Conservation (phyloP, 2,888 invertebrate genomes). For the Enoplolaimus lenunculus region DNA sequence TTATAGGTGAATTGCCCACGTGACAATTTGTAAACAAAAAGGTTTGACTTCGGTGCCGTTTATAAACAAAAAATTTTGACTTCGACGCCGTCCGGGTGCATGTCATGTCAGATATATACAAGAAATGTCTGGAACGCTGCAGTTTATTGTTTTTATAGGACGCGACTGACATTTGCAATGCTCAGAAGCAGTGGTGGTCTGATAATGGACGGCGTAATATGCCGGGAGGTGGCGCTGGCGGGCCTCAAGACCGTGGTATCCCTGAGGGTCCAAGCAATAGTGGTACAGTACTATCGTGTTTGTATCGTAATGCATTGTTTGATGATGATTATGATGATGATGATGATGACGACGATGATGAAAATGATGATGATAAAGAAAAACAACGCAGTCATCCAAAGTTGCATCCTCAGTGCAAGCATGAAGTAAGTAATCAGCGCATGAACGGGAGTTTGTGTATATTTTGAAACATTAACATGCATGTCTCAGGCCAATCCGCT, state of each 20-base stretch:
- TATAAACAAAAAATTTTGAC: too few relatives aligned
- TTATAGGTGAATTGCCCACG: too few relatives aligned
- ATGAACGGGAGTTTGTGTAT: too few relatives aligned
- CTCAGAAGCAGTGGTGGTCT: neutral
- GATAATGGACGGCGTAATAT: neutral
- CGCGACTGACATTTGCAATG: neutral
- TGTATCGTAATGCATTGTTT: conserved; percentile 54
- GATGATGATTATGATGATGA: conserved; percentile 28
- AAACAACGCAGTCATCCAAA: neutral
- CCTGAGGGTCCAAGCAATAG: conserved; percentile 54
- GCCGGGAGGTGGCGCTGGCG: too few relatives aligned
- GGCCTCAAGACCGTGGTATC: neutral
- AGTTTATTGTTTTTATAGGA: neutral
- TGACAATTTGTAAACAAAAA: too few relatives aligned
- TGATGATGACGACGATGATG: neutral
- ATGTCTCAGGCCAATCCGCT: too few relatives aligned
- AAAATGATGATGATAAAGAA: neutral
- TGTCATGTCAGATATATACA: too few relatives aligned
- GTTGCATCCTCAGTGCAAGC: neutral
- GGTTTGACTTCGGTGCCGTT: too few relatives aligned
- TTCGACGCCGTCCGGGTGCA: too few relatives aligned
- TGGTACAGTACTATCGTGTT: conserved; percentile 71
- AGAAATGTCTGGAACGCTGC: too few relatives aligned
- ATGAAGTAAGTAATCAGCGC: too few relatives aligned
- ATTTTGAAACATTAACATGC: too few relatives aligned